Base-by-base conservation (phyloP, 2,797 vertebrate species). In the Eurystomus glaucurus region DNA sequence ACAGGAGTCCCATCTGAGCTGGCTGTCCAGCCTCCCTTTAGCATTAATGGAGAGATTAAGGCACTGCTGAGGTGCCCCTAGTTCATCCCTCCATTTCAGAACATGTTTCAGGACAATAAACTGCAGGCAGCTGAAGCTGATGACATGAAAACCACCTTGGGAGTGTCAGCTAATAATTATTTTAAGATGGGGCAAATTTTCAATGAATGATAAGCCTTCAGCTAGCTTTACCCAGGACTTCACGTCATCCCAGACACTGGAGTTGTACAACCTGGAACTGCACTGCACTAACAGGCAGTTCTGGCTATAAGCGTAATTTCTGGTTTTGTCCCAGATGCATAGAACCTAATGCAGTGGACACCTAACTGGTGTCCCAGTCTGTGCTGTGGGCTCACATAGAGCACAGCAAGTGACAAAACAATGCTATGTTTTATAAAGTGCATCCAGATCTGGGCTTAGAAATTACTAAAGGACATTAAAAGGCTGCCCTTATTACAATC, bases 401-500 rank as follows among this genome's bases (percentile, higher is more conserved):
- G 13, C 71, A 64, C 15, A 23, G 43, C 60, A 69, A 46, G 5
- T 3, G 2, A 71, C 21, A 79, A 74, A 50, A 68, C 16, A 74
- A 54, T 43, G 48, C 10, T 22, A 14, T 7, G 5, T 39, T 94
- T 91, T 35, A 71, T 51, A 20, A 91, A 71, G 31, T 31, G 11
- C 61, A 50, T n/a, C 35, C 15, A 71, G 33, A 91, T 54, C n/a
- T 19, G 51, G 37, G 19, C 19, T 35, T 64, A 71, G 45, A 84
- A 81, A 81, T 35, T 4, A 70, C 39, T 70, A 25, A 43, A 43
- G 14, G 39, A 71, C 33, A 68, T 50, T 48, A 70, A 62, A 88
- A 94, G 43, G 9, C 37, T 68, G 18, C 8, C 41, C 65, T 48
- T 82, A 72, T 76, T 92, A 95, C 91, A 96, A 78, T 86, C 93